Base-by-base conservation (phyloP, 2,888 invertebrate species). In the Camponotus fellah region DNA sequence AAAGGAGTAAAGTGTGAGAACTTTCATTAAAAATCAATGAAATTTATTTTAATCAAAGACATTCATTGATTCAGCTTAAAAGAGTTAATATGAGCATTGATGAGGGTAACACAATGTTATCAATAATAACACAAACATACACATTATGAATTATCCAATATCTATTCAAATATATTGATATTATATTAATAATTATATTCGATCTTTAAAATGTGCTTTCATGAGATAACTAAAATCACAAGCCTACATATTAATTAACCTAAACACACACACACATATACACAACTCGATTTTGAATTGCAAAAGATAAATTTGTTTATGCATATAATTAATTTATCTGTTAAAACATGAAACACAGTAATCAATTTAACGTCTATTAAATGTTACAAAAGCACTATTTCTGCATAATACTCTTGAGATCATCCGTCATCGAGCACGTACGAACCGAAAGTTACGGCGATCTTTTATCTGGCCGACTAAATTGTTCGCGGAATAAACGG, bases 401-500 rank as follows among this genome's bases (percentile, higher is more conserved):
- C n/a, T 4, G 12, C n/a, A 8, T 17, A 68, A 72, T 26, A 62
- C 8, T 43, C 32, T 62, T n/a, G 46, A 72, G 34, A 62, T 72
- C 46, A 46, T 37, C 37, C 68, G 69, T 68, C 53, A 43, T 60
- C 1, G 4, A 71, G 26, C 32, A 34, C 34, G 17, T 26, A 26
- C n/a, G 3, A 34, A 80, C 9, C 60, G 60, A 9, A 72, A 71
- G 37, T 71, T 37, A 10, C 46, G 21, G 4, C 14, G 14, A 72
- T 80, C 60, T 46, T 80, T 80, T 49, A 60, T 80, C 34, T 12
- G 46, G 21, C 1, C 17, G 37, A 12, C 14, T 72, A 72, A 72
- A 80, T 72, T 71, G 72, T 62, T 72, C 60, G 60, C 9, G 0
- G n/a, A 49, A 72, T 71, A 79, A 79, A 80, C 72, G 72, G 37